Conservation (phyloP, 2,113 vertebrate species). For the Bufo bufo region DNA sequence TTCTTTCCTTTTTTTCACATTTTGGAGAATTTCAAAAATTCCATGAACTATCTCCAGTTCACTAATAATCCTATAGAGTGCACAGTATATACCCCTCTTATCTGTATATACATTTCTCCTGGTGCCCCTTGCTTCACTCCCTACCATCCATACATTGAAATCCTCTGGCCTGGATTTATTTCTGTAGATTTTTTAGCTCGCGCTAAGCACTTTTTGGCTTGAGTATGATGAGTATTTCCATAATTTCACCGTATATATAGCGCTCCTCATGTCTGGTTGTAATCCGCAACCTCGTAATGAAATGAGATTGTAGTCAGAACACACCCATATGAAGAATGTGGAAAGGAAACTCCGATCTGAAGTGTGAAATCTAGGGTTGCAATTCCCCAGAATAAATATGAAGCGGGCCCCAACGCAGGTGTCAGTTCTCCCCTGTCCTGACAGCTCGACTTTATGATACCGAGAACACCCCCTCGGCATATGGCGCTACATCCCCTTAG, state of each 20-base stretch:
- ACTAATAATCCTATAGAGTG: not conserved
- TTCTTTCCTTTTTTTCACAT: not conserved
- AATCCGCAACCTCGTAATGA: constrained; percentile 36
- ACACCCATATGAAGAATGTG: constrained; percentile 32
- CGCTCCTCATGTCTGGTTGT: constrained; percentile 24
- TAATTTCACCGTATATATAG: constrained; percentile 13
- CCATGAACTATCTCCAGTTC: not conserved
- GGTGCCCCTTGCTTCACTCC: not conserved
- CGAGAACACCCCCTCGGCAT: not conserved
- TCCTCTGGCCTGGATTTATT: not conserved
- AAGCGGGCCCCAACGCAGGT: constrained; percentile 15
- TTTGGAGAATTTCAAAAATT: not conserved
- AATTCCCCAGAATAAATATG: constrained; percentile 12
- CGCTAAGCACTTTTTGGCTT: not conserved
- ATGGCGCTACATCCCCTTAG: not conserved
- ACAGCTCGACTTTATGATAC: not conserved
- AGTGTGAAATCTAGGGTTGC: constrained; percentile 28
- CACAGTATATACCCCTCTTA: not conserved
- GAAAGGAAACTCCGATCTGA: constrained; percentile 8
- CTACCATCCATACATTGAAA: not conserved
- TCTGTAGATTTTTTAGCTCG: not conserved
- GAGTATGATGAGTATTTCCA: constrained; percentile 16
- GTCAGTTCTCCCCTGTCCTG: constrained; percentile 8
- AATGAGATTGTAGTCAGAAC: constrained; percentile 20
- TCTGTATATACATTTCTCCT: not conserved